Base-by-base conservation (phyloP, 2,888 invertebrate genomes). In the Drosophila neoperkinsi region DNA sequence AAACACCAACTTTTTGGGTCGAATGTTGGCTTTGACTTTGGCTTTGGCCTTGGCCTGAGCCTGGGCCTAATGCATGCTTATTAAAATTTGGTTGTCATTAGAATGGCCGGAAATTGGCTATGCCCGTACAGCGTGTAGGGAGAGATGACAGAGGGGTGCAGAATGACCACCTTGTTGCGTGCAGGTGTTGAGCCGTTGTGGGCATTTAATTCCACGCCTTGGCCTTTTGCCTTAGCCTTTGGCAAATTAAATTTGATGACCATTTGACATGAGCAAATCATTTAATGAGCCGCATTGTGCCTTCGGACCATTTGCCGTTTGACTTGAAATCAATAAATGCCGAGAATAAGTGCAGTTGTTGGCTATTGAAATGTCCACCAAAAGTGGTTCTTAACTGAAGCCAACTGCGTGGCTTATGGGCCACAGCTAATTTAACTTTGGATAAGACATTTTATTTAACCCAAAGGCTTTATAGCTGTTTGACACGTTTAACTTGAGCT, bases 31-130 rank as follows among this genome's bases (percentile, higher is more conserved):
- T 66, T 53, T 46, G 18, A 21, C 38, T 62, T 68, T 65, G 52
- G 38, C 51, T 68, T 70, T 68, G 30, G 28, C 28, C 13, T 38
- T 16, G 28, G 56, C n/a, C 28, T 3, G 28, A 41, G n/a, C 7
- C 28, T 38, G 31, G 49, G 41, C 52, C 66, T 88, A 79, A 85
- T 87, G 86, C 71, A 81, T 65, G 79, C 82, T 88, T 84, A 90
- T 88, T 90, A 84, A 79, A 87, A 88, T 84, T 74, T 71, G 49
- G 62, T 66, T 78, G 90, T 76, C 88, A 85, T 90, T 82, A 85
- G 66, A 77, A 53, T 51, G 67, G 31, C 58, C 75, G 81, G 67
- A 81, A 90, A 85, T 81, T 76, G 71, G 76, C 65, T 38, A 25
- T 13, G 30, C 28, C 41, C 36, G 25, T 21, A 28, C 5, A 51